These are phyloP conservation scores for Phalangium opilio DNA, from an alignment of 2,888 invertebrate species.

Conservation along the genomic window DNA sequence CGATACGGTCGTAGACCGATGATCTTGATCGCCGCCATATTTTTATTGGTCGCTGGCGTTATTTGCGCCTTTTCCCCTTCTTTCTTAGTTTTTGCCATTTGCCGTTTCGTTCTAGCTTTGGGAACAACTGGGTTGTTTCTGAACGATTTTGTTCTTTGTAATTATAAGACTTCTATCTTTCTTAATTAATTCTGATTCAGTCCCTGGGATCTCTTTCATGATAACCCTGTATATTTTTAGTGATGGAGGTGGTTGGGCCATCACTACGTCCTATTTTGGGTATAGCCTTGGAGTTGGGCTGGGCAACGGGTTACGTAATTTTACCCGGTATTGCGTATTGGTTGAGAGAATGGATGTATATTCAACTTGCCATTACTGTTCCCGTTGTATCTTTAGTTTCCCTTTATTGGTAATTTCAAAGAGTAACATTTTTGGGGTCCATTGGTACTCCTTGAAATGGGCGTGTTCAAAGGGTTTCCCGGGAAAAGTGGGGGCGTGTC, in stretches of 20 bases:
- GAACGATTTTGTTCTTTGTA: constrained; percentile 9
- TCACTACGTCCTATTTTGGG: constrained; percentile 64
- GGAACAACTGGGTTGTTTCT: constrained; percentile 12
- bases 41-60: constrained; percentile 14
- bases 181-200: neutral
- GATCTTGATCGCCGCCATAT: constrained; percentile 12
- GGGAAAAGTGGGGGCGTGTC: too few relatives aligned
- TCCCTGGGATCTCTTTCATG: neutral
- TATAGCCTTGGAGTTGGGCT: constrained; percentile 58
- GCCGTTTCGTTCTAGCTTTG: constrained; percentile 12
- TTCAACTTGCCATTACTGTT: constrained; percentile 64
- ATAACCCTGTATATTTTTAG: constrained; percentile 28
- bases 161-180: neutral
- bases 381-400: constrained; percentile 55
- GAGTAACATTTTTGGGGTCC: too few relatives aligned
- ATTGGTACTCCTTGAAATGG: too few relatives aligned
- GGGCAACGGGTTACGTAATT: constrained; percentile 63
- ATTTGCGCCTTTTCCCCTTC: constrained; percentile 18
- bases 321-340: constrained; percentile 69
- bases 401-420: constrained; percentile 47
- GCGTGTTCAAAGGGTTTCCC: too few relatives aligned
- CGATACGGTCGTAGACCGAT: constrained; percentile 17
- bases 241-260: constrained; percentile 69
- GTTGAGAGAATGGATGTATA: constrained; percentile 50
- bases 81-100: constrained; percentile 16